Percentiles rank a stretch among this genome's conserved stretches.
Conservation (phyloP, 2,113 vertebrate genomes). For the Mixornis gularis region DNA sequence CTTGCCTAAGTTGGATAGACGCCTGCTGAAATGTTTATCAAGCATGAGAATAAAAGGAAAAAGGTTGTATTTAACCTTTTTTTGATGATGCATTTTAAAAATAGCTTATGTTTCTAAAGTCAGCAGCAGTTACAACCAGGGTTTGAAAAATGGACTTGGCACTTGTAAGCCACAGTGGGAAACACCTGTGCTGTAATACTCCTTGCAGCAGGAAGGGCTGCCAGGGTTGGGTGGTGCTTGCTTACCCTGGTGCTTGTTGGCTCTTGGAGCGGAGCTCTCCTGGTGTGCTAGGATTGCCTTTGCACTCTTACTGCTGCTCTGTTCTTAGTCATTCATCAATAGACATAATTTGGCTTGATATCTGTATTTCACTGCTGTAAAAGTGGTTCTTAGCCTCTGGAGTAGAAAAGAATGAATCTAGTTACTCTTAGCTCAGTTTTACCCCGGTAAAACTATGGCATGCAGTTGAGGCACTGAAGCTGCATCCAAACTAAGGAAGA, state of each 20-base stretch:
- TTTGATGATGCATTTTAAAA: background rate
- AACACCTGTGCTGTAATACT: background rate
- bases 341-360: background rate
- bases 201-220: background rate
- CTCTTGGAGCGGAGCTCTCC: background rate
- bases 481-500: constrained; percentile 51
- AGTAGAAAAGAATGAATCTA: background rate
- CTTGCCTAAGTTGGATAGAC: background rate
- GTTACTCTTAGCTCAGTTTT: background rate
- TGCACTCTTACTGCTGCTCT: background rate
- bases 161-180: background rate
- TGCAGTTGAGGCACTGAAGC: background rate
- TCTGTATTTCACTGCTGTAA: background rate
- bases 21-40: constrained; percentile 30
- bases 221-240: background rate
- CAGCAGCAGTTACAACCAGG: background rate
- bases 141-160: constrained; percentile 7
- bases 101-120: background rate
- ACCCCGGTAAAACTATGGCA: background rate
- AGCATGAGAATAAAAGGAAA: background rate
- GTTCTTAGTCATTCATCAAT: background rate
- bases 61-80: background rate
- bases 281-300: background rate
- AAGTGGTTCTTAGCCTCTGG: background rate
- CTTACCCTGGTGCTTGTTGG: background rate